Base-by-base conservation (phyloP, 2,888 invertebrate genomes). In the Julus scanicus region DNA sequence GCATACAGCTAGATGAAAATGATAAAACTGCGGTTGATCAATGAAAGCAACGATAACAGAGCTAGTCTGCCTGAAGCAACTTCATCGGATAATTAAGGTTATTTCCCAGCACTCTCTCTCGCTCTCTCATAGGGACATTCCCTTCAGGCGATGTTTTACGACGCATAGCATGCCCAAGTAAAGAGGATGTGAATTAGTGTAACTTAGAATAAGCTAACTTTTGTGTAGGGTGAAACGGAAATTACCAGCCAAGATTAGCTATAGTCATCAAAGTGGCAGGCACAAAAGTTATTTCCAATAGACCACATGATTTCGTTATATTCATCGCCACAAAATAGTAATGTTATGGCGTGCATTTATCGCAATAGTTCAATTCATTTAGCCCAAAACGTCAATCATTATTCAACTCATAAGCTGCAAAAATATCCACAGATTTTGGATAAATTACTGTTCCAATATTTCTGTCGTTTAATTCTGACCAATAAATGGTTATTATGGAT, bases 21-120 rank as follows among this genome's bases (percentile, higher is more conserved):
- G 71, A 71, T 71, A 71, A 71, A 71, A 71, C 71, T 71, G 71
- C 71, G 71, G 71, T 71, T 71, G 71, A 71, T 71, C 71, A 71
- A 71, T 71, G 71, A 20, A 71, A 71, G 71, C 71, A 71, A 71
- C 29, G 71, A 71, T 71, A 71, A 71, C 20, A 29, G 71, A 71
- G 71, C 71, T 8, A 20, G 63, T 63, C 63, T 71, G 71, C 71
- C 71, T 71, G 71, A 71, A 71, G 71, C 29, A 71, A 71, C 71
- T 71, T 71, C 71, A 71, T 71, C 71, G 71, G 71, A 71, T 71
- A 71, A 71, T 71, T 71, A 71, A 71, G 71, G 71, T 71, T 71
- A 71, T 71, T 71, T 71, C 71, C 71, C 71, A 6, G 71, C 71
- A 71, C 71, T 71, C 71, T 11, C 71, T 71, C 29, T 29, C n/a